Conservation (phyloP, 23 tunicate species). For the Ciona savignyi region DNA sequence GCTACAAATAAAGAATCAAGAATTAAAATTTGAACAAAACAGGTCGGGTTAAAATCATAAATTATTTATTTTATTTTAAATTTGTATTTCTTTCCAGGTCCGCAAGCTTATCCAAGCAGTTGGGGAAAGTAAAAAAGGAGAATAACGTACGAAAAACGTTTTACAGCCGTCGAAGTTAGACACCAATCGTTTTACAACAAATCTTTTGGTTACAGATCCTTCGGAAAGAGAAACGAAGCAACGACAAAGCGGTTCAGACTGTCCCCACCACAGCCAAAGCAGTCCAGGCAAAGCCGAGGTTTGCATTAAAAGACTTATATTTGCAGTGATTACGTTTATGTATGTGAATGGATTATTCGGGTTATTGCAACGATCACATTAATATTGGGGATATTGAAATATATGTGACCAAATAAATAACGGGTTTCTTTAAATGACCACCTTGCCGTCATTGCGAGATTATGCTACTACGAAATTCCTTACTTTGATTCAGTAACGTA, state of each 20-base stretch:
- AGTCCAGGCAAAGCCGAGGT: slow-evolving; percentile 19
- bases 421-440: too few relatives aligned
- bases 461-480: too few relatives aligned
- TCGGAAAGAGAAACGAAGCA: slow-evolving; percentile 26
- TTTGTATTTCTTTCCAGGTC: not conserved
- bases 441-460: too few relatives aligned
- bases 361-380: too few relatives aligned
- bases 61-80: not conserved
- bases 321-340: too few relatives aligned
- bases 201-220: slow-evolving; percentile 21
- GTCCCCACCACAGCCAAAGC: slow-evolving; percentile 35
- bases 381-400: too few relatives aligned
- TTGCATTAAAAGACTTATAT: too few relatives aligned
- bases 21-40: slow-evolving; percentile 19
- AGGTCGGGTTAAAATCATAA: slow-evolving; percentile 6
- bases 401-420: too few relatives aligned
- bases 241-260: slow-evolving; percentile 53
- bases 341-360: too few relatives aligned
- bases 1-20: slow-evolving; percentile 16
- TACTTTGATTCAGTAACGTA: too few relatives aligned
- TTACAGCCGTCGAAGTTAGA: slow-evolving; percentile 22
- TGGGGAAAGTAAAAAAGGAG: slow-evolving; percentile 24
- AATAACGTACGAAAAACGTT: slow-evolving; percentile 18
- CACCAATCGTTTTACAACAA: too few relatives aligned
- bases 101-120: not conserved